A percentile compares a stretch with the other conserved stretches of the same genome.
phyloP scores from a whole-genome alignment of 2,113 vertebrate species.

The Colinus virginianus region DNA sequence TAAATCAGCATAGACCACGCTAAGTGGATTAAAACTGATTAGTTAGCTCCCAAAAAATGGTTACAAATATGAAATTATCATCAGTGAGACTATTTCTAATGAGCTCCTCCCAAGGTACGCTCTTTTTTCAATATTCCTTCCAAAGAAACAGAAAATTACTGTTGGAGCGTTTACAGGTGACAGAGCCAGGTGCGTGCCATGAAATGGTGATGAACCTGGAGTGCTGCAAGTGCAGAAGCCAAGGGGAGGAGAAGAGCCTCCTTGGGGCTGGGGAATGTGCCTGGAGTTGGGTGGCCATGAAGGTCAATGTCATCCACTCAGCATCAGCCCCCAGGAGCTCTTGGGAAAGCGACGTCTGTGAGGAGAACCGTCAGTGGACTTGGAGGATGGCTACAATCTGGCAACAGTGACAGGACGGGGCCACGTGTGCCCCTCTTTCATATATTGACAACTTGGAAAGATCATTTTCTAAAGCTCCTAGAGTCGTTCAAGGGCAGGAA shows the following conservation, averaged over 20 bases:
- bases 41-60: conserved; percentile 9
- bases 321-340: background rate
- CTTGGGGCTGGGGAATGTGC: background rate
- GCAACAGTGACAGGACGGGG: background rate
- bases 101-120: background rate
- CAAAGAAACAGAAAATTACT: background rate
- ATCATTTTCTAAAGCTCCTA: conserved; percentile 33
- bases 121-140: background rate
- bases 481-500: conserved; percentile 55
- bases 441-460: background rate
- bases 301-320: background rate
- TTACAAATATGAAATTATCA: conserved; percentile 20
- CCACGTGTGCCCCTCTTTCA: background rate
- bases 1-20: background rate
- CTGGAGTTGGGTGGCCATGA: background rate
- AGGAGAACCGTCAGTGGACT: background rate
- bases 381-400: background rate
- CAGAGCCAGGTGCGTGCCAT: background rate
- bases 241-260: background rate
- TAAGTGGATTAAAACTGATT: conserved; percentile 36
- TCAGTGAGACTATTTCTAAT: background rate
- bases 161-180: background rate
- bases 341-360: background rate
- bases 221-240: background rate
- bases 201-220: background rate